These are phyloP conservation scores for Catajapyx aquilonaris DNA, from an alignment of 1,140 invertebrate species.

Conservation along the genomic window DNA sequence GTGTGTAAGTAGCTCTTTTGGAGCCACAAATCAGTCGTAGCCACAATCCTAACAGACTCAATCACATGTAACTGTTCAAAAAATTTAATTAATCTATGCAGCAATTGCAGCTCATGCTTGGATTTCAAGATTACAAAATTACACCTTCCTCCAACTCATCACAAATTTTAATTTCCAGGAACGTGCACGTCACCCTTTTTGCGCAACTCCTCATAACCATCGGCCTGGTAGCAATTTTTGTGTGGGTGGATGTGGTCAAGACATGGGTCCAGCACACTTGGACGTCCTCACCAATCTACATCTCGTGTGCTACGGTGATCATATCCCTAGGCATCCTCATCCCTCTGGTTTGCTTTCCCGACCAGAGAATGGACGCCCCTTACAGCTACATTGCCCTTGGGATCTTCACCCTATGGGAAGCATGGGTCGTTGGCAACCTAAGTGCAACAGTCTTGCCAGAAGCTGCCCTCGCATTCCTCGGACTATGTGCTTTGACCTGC, in stretches of 20 bases:
- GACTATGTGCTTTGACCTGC: slow-evolving; percentile 56
- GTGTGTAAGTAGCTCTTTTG: no score
- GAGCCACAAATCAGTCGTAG: no score
- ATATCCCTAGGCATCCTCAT: slow-evolving; percentile 52
- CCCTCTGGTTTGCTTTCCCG: slow-evolving; percentile 68
- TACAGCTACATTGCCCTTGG: slow-evolving; percentile 74
- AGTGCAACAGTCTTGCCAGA: slow-evolving; percentile 33
- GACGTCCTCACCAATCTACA: slow-evolving; percentile 27
- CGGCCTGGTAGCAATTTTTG: slow-evolving; percentile 50
- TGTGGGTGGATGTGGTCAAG: slow-evolving; percentile 43
- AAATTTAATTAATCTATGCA: no score
- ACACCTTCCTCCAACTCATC: no score
- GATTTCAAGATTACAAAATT: no score
- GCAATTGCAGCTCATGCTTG: no score
- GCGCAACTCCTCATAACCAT: slow-evolving; percentile 58
- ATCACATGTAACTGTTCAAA: no score
- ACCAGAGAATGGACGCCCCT: slow-evolving; percentile 58
- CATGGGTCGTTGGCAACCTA: slow-evolving; percentile 46
- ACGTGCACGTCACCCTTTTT: slow-evolving; percentile 69
- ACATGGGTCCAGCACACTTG: no score
- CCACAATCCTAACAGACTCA: no score
- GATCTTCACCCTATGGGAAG: slow-evolving; percentile 61
- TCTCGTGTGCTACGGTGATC: slow-evolving; percentile 41
- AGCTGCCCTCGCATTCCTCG: slow-evolving; percentile 54
- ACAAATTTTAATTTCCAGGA: slow-evolving; percentile 25